Percentiles rank a stretch among this genome's conserved stretches.
These are phyloP conservation scores for Pemphigus obesinymphae DNA, from an alignment of 1,140 invertebrate genomes.

Conservation along the genomic window DNA sequence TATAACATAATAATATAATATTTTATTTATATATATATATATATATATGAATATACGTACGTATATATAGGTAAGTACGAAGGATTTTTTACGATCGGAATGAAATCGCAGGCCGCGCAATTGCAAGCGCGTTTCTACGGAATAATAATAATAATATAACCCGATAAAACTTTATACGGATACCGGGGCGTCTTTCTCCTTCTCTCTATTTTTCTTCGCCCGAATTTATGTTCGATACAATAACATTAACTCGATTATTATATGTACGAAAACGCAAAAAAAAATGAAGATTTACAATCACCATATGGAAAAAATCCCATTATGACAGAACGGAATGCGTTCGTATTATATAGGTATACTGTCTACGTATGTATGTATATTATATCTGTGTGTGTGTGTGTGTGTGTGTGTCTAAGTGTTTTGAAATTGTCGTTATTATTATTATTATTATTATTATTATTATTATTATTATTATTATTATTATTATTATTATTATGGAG, in stretches of 20 bases:
- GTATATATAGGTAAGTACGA: neutral
- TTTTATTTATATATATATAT: too few relatives aligned
- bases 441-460: too few relatives aligned
- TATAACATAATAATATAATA: too few relatives aligned
- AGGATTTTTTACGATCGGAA: conserved; percentile 18
- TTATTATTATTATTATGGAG: too few relatives aligned
- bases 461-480: too few relatives aligned
- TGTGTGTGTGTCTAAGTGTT: neutral
- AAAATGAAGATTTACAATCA: conserved; percentile 20
- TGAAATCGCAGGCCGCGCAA: conserved; percentile 18
- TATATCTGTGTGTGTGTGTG: neutral
- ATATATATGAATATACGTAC: neutral
- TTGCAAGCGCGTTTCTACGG: conserved; percentile 18
- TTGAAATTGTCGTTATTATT: conserved; percentile 8
- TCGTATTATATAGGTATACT: conserved; percentile 4
- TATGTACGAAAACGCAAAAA: neutral
- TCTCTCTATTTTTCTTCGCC: neutral
- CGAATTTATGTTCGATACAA: conserved; percentile 7
- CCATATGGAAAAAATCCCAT: conserved; percentile 28
- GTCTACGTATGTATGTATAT: neutral
- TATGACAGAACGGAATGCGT: conserved; percentile 14
- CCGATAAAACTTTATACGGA: conserved; percentile 36
- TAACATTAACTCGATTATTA: conserved; percentile 35
- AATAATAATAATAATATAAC: conserved; percentile 36
- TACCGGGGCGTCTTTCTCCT: too few relatives aligned